These are phyloP conservation scores for Rhopalosiphum padi DNA, from an alignment of 1,140 invertebrate genomes.

Conservation along the genomic window DNA sequence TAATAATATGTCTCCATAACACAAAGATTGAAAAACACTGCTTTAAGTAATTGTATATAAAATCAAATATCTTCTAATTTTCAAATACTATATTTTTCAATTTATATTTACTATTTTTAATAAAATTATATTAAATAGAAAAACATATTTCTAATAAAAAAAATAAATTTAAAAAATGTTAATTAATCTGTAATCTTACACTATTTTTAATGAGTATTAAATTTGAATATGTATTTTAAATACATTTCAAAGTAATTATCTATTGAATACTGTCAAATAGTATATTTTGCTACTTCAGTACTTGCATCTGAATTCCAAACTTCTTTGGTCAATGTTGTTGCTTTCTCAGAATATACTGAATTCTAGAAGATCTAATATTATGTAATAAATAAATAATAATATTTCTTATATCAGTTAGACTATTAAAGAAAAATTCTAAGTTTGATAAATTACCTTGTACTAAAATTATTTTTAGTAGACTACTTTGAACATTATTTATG, in stretches of 20 bases:
- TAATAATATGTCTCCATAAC: no score
- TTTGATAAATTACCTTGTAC: background rate
- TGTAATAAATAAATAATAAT: no score
- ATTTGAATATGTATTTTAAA: background rate
- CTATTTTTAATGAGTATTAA: background rate
- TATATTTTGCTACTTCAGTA: no score
- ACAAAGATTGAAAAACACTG: no score
- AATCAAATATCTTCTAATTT: background rate
- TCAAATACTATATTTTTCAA: background rate
- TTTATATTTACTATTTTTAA: background rate
- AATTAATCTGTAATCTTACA: background rate
- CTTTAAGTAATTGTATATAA: background rate
- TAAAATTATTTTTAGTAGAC: background rate
- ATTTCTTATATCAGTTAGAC: background rate
- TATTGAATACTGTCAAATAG: no score
- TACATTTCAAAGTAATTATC: no score
- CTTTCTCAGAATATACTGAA: no score
- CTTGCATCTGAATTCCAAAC: no score
- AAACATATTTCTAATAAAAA: background rate
- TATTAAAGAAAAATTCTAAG: background rate
- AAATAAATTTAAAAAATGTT: no score
- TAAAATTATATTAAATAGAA: background rate
- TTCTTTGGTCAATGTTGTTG: no score
- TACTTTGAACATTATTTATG: no score
- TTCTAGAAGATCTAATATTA: no score